Base-by-base conservation (phyloP, 2,888 invertebrate species). In the Penaeus monodon region DNA sequence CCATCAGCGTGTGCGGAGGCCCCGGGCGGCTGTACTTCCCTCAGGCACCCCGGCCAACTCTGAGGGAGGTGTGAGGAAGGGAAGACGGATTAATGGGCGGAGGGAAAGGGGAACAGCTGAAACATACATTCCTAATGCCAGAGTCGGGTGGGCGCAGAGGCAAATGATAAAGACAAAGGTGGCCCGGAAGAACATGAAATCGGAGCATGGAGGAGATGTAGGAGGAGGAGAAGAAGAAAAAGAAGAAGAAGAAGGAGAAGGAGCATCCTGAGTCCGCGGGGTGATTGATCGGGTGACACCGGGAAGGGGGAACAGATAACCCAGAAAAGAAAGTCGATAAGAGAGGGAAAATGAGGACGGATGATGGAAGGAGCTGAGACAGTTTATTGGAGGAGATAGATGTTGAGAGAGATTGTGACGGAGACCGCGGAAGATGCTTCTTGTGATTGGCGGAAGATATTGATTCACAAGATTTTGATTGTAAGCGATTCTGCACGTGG, bases 191-290 rank as follows among this genome's bases (percentile, higher is more conserved):
- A 63, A n/a, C 24, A 33, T n/a, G 79, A 79, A 63, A 29, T 27
- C 17, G 29, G 79, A 29, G 63, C 24, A 44, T 57, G 63, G 27
- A 64, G 64, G 79, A 79, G 79, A 44, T 29, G 79, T n/a, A 79
- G 63, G n/a, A 79, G 57, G 49, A 2, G 57, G 4, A 63, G 57
- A 57, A 27, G 6, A 7, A n/a, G 49, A 57, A 33, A 2, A 2
- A 63, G 63, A 63, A 63, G 65, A 24, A 14, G 64, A 57, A 33
- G 63, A n/a, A 63, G 57, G 78, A 63, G 65, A 24, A 14, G 64
- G 64, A 63, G 79, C n/a, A n/a, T n/a, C 22, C n/a, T 49, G 57
- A 17, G n/a, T n/a, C 22, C n/a, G 44, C n/a, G 44, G 44, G 27
- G 38, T 24, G 63, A n/a, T 63, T 27, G 27, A 79, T 44, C 24